A percentile compares a stretch with the other conserved stretches of the same genome.
phyloP scores from a whole-genome alignment of 2,113 vertebrate genomes.

The Rhinogobius similis region DNA sequence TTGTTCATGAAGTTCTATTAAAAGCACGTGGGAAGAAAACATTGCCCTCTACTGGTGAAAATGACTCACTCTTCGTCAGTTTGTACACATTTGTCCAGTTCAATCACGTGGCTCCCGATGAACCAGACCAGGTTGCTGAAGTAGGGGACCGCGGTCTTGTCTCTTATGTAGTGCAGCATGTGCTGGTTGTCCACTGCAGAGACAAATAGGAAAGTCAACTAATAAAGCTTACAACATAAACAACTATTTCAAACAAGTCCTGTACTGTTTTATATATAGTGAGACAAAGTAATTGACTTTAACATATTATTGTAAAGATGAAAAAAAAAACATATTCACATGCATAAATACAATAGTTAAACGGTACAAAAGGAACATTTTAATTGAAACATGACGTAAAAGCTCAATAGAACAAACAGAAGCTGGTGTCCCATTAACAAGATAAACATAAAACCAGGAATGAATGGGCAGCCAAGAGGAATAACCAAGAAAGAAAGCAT shows the following conservation, averaged over 20 bases:
- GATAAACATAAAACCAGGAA: conserved; percentile 8
- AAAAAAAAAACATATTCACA: not conserved
- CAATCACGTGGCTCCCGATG: conserved; percentile 97
- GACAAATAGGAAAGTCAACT: conserved; percentile 21
- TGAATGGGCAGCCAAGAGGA: conserved; percentile 24
- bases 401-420: conserved; percentile 3
- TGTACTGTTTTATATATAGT: too few species aligned
- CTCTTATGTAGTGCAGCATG: conserved; percentile 98
- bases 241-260: too few species aligned
- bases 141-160: conserved; percentile 97
- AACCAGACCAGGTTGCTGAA: conserved; percentile 99
- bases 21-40: not conserved
- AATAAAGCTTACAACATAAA: not conserved
- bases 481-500: not conserved
- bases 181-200: conserved; percentile 96
- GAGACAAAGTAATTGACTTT: not conserved
- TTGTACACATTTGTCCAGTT: conserved; percentile 97
- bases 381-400: not conserved
- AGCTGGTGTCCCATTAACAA: conserved; percentile 4
- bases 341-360: not conserved
- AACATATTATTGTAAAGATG: not conserved
- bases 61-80: conserved; percentile 95
- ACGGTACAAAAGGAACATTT: not conserved
- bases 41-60: conserved; percentile 57
- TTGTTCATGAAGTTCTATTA: too few species aligned